Conservation (phyloP, 2,113 vertebrate genomes). For the Phocoena phocoena region DNA sequence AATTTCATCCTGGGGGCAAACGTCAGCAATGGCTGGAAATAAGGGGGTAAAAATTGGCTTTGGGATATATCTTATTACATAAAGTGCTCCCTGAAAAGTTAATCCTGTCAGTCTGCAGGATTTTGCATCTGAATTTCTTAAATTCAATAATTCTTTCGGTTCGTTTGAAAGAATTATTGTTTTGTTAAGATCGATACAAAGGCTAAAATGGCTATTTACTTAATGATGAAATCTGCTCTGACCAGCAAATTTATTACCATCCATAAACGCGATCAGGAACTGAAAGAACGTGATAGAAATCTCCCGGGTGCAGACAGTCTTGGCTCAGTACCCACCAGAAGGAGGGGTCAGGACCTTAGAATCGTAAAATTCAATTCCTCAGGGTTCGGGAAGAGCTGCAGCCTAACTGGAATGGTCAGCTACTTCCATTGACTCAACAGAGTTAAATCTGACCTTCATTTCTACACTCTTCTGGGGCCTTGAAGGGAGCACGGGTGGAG, state of each 20-base stretch:
- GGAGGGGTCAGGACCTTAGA: neutral
- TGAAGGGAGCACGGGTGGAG: neutral
- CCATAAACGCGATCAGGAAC: neutral
- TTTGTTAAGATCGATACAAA: neutral
- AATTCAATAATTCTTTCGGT: neutral
- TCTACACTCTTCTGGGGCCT: neutral
- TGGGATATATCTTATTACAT: neutral
- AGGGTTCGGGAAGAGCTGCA: neutral
- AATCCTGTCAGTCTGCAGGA: neutral
- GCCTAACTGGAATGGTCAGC: neutral
- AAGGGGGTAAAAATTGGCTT: neutral
- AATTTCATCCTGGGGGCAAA: neutral
- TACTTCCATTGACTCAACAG: neutral
- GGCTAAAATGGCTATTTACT: neutral
- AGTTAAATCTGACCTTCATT: neutral
- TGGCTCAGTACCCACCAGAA: neutral
- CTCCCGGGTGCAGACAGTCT: neutral
- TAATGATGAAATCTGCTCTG: neutral
- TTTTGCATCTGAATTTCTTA: neutral
- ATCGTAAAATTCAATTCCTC: neutral
- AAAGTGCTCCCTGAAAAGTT: neutral
- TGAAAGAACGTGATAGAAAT: neutral
- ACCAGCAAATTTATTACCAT: neutral
- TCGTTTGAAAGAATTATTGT: neutral
- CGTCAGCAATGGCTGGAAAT: neutral